Conservation (phyloP, 35 echinoderm and acorn worm species). For the Nesometra sesokonis region DNA sequence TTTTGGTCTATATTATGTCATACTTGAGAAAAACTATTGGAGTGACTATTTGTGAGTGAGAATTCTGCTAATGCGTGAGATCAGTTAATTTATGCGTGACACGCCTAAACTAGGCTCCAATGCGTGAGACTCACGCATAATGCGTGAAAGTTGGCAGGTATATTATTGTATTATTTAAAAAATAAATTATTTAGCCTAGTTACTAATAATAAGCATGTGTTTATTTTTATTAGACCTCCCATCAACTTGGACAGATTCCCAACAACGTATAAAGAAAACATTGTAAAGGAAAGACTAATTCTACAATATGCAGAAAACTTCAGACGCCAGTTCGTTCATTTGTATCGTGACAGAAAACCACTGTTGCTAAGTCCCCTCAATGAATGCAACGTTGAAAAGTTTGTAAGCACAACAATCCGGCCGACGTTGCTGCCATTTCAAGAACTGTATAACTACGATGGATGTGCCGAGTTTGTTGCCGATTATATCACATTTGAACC, state of each 20-base stretch:
- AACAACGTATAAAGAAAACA: constrained; percentile 76
- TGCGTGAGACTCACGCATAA: too few relatives aligned
- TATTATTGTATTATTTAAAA: neutral
- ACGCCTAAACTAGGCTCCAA: too few relatives aligned
- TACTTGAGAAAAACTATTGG: too few relatives aligned
- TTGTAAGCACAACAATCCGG: constrained; percentile 88
- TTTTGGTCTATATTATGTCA: too few relatives aligned
- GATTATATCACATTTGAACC: constrained; percentile 87
- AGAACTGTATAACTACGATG: constrained; percentile 83
- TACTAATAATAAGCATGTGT: neutral
- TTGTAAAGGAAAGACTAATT: constrained; percentile 75
- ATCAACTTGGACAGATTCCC: constrained; percentile 37
- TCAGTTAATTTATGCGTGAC: too few relatives aligned
- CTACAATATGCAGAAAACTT: constrained; percentile 96
- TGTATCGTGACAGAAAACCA: constrained; percentile 91
- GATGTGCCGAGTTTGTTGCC: constrained; percentile 85
- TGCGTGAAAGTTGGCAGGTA: too few relatives aligned
- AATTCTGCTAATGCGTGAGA: too few relatives aligned
- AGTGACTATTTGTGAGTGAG: too few relatives aligned
- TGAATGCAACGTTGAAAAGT: constrained; percentile 85
- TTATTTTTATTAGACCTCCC: neutral
- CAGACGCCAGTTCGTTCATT: constrained; percentile 86
- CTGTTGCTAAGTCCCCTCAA: constrained; percentile 69
- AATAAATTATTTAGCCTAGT: neutral
- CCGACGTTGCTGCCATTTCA: constrained; percentile 75